Evolutionary conservation across 2,797 vertebrate species (phyloP).

Genomic region (Crocidura indochinensis): DNA sequence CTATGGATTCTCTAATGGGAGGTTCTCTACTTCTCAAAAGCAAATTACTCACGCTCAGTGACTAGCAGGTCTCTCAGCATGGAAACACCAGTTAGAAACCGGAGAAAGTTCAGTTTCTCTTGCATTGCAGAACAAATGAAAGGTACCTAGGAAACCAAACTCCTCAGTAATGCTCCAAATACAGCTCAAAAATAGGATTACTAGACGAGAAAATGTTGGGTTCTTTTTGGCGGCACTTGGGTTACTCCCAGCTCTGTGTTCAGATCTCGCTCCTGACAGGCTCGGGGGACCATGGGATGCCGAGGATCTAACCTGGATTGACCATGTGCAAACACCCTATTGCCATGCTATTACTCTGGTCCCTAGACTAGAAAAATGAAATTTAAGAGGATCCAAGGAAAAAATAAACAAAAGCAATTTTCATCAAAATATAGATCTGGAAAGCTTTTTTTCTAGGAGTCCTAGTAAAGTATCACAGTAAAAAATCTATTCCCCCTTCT

Average conservation of each 20-base stretch:
- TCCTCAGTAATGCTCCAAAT: conserved; percentile 80
- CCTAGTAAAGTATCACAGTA: conserved; percentile 18
- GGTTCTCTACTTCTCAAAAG: conserved; percentile 86
- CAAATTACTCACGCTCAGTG: conserved; percentile 83
- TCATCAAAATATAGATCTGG: conserved; percentile 65
- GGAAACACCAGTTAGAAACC: conserved; percentile 76
- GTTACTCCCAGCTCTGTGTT: no score
- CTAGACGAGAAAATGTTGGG: conserved; percentile 52
- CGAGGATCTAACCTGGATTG: no score
- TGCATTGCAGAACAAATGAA: conserved; percentile 80
- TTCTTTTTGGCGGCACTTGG: no score
- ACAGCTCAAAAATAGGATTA: conserved; percentile 80
- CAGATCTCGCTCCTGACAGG: no score
- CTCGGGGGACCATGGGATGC: no score
- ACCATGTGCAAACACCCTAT: no score
- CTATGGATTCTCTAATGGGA: conserved; percentile 78
- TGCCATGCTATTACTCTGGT: no score
- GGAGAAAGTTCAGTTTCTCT: conserved; percentile 67
- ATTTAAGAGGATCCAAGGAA: conserved; percentile 46
- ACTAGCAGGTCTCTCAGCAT: conserved; percentile 67
- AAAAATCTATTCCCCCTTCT: neutral
- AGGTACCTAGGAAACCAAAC: conserved; percentile 83
- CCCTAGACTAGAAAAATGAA: conserved; percentile 67
- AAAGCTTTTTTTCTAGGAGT: conserved; percentile 20
- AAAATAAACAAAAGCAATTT: neutral